Evolutionary conservation across 2,797 vertebrate species (phyloP).

Genomic region (Schizopygopsis malacanthus): DNA sequence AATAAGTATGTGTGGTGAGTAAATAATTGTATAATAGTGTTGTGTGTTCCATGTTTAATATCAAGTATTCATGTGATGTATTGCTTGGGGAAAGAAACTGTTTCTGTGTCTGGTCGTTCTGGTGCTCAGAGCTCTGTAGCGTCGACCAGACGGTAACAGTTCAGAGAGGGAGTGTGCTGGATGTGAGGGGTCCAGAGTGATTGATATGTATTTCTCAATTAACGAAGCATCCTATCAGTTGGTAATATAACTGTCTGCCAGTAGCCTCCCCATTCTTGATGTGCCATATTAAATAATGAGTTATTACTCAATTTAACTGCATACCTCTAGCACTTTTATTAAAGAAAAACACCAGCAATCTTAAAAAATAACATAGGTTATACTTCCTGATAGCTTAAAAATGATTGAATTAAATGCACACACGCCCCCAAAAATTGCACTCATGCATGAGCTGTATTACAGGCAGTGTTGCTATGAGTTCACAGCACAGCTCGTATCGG

Average conservation of each 20-base stretch:
- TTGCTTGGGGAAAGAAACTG: no score
- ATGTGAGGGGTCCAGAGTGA: no score
- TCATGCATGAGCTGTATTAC: background rate
- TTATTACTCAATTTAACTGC: background rate
- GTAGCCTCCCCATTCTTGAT: background rate
- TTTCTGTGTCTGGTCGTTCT: no score
- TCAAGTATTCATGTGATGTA: no score
- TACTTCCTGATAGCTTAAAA: background rate
- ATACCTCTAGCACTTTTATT: background rate
- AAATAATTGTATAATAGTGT: no score
- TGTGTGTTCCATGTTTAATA: no score
- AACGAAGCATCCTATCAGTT: background rate
- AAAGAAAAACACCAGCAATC: background rate
- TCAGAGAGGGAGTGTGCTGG: no score
- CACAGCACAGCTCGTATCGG: background rate
- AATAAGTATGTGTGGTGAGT: no score
- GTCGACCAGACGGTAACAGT: no score
- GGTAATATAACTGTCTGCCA: background rate
- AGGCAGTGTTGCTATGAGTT: background rate
- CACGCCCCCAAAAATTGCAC: background rate
- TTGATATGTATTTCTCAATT: background rate
- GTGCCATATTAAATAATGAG: background rate
- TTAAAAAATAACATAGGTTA: background rate
- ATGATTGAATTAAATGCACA: background rate
- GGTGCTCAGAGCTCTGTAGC: no score